phyloP scores from a whole-genome alignment of 1,140 invertebrate genomes.

The Sycobia sp. region DNA sequence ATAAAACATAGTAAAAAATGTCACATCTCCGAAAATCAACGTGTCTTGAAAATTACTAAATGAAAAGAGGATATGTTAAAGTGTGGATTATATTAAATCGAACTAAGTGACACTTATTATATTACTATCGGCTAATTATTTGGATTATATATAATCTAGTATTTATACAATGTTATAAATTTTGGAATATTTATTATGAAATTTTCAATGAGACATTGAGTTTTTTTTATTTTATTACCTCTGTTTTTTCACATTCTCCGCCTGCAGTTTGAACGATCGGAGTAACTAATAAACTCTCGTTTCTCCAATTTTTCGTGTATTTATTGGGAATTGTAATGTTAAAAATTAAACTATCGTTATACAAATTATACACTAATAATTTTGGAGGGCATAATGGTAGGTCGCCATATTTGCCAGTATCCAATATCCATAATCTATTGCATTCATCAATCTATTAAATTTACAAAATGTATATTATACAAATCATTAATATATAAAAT shows the following conservation, averaged over 20 bases:
- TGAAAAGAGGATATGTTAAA: no score
- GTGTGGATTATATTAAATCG: no score
- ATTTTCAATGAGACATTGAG: background rate
- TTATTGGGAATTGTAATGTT: constrained; percentile 50
- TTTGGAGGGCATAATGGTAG: constrained; percentile 54
- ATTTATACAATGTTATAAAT: no score
- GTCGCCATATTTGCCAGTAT: constrained; percentile 56
- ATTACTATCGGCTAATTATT: no score
- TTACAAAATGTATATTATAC: background rate
- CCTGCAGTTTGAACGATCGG: constrained; percentile 29
- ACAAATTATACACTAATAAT: constrained; percentile 57
- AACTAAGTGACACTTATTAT: no score
- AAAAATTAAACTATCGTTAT: constrained; percentile 53
- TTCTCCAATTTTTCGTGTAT: constrained; percentile 3
- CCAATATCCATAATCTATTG: constrained; percentile 61
- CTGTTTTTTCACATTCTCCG: background rate
- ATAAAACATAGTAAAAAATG: no score
- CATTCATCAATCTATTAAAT: constrained; percentile 53
- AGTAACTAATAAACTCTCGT: constrained; percentile 27
- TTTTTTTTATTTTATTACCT: constrained; percentile 10
- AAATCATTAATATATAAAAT: constrained; percentile 1
- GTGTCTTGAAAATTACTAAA: no score
- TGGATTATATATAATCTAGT: no score
- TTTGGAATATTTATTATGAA: no score
- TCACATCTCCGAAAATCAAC: no score